Base-by-base conservation (phyloP, 1,140 invertebrate genomes). In the Colletes gigas region DNA sequence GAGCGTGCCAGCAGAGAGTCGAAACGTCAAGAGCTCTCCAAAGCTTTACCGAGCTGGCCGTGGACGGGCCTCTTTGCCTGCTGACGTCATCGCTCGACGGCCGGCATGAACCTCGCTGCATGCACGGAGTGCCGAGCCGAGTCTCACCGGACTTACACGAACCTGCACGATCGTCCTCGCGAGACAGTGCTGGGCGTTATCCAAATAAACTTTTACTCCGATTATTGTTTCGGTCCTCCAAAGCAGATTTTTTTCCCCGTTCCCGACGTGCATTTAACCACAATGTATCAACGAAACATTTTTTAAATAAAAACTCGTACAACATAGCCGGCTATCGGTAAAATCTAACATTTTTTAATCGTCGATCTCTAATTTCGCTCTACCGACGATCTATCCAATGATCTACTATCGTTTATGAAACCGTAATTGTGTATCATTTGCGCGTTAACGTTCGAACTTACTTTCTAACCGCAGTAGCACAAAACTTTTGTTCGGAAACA, bases 51-150 rank as follows among this genome's bases (percentile, higher is more conserved):
- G 69, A 72, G 79, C 81, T 81, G 74, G 60, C 84, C 71, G 81
- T 81, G 78, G 78, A 84, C 83, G 69, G 83, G 71, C 83, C 83
- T 86, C 83, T 85, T 85, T 76, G 82, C 65, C 59, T 84, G 87
- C 79, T 85, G 85, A 88, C 87, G 88, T 88, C 87, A 91, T 72
- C 87, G 85, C 84, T 84, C 85, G 84, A 85, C 87, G 87, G 89
- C 83, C 90, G 90, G 88, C 89, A 88, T 90, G 85, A 86, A 89
- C 84, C 77, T 90, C 83, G 84, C 84, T 78, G 79, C 82, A 83
- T 77, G 77, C 84, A 86, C 86, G 84, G 84, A 81, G 70, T 54
- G 55, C 81, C 71, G 83, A 86, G 44, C 83, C 83, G 86, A 87
- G 50, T 50, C 44, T 0, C 19, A 44, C 3, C 90, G 90, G 71